Evolutionary conservation across 2,113 vertebrate species (phyloP), one percentile per base, ranked within the genome.

Genomic region (Cheirogaleus medius): DNA sequence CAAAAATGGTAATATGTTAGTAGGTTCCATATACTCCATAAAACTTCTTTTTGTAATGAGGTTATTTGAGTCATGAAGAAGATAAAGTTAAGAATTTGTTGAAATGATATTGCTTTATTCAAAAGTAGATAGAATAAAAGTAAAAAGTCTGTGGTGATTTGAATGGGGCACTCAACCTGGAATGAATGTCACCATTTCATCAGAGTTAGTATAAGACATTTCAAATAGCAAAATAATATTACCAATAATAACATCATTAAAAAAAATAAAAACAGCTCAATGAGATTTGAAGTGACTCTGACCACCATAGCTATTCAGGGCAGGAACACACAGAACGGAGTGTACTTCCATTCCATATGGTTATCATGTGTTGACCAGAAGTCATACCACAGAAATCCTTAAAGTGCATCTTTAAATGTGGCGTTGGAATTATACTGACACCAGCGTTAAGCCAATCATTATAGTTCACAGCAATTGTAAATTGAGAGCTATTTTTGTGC

Each of bases 11-110:
- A 29, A 54, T 76, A 56, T 52, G 76, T 87, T 44, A 82, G 15
- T 34, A 87, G 15, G 3, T 69, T 90, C 13, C 86, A 12, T 87
- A 82, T 6, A n/a, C 63, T 80, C 88, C 17, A 49, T 74, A 78
- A 96, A 95, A 82, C 56, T 11, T 71, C 39, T 54, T 37, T 97
- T 71, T 94, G 58, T 92, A 88, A 56, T 44, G 71, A 83, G 68
- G 90, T 44, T 73, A 54, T 60, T 77, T 73, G 66, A 82, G 27
- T 73, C 88, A 97, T 90, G 37, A 85, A 71, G 21, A 32, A 78
- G 13, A 64, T 77, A 47, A 52, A 58, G 44, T 60, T 14, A 73
- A 58, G 18, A 73, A 73, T 90, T 20, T 91, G 2, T 83, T 71
- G n/a, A 84, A 82, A 91, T 71, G 5, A 14, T 63, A n/a, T 4